Evolutionary conservation across 2,888 invertebrate species (phyloP), one percentile per base, ranked within the genome.

Genomic region (Mythimna loreyi): DNA sequence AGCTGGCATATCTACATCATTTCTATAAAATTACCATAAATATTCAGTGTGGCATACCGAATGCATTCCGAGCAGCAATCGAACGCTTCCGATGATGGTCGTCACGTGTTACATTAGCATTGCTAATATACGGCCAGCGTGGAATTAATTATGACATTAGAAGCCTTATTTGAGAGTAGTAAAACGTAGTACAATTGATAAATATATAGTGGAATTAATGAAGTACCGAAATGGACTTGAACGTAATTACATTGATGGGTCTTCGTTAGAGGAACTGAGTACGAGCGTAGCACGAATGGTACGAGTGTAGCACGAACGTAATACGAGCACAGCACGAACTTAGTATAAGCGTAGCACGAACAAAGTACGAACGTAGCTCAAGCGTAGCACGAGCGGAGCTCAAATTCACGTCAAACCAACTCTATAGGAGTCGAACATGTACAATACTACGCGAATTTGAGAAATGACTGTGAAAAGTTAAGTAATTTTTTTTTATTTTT

Each of bases 71-170:
- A 66, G 68, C 60, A 72, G 70, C 58, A 75, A 72, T 81, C 70
- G 75, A 81, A 69, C 30, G 67, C 66, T 76, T 72, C 55, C 74
- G 64, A 72, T 72, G 64, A 79, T 79, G 61, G 60, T 71, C 68
- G 82, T 82, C 82, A 80, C 80, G 80, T 63, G 72, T 72, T 33
- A 33, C 52, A 83, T 83, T 84, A 73, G 77, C 69, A 83, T 75
- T 83, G 82, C 84, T 84, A 83, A 83, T 84, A 52, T 28, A 67
- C 33, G 70, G 62, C 68, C 77, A 82, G 70, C 45, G 30, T 56
- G 50, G 83, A 79, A 83, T 83, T 84, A 83, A 84, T 83, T 75
- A 75, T 52, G 67, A 72, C 67, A 70, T 74, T 72, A 79, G 66
- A 71, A 73, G 79, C 72, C 69, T 67, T 72, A 77, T 84, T 75